Conservation (phyloP, 2,797 vertebrate species). For the Etheostoma perlongum region DNA sequence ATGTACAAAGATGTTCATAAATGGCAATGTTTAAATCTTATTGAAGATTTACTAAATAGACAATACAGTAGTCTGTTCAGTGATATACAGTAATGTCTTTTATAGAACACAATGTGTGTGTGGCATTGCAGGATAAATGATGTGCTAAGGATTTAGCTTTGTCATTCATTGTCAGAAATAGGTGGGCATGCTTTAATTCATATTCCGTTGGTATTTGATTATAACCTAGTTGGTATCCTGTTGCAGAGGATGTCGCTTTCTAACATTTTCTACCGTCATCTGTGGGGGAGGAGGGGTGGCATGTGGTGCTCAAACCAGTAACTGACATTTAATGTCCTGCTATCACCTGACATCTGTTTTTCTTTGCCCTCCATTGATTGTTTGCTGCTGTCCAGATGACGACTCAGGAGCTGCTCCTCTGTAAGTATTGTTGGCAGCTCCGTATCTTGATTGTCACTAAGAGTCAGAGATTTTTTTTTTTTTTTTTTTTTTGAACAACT, state of each 20-base stretch:
- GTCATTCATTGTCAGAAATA: constrained; percentile 22
- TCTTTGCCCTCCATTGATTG: constrained; percentile 2
- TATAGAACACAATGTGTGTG: no score
- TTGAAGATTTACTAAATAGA: not conserved
- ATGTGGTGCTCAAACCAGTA: constrained; percentile 47
- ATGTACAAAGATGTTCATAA: not conserved
- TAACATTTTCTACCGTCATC: constrained; percentile 54
- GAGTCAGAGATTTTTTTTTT: not conserved
- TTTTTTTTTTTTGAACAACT: not conserved
- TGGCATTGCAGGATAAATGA: not conserved
- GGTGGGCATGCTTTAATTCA: constrained; percentile 62
- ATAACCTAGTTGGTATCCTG: constrained; percentile 58
- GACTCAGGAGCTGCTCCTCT: constrained; percentile 94
- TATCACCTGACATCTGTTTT: constrained; percentile 33
- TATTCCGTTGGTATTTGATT: constrained; percentile 44
- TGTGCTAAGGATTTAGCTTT: not conserved
- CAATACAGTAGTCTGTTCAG: not conserved
- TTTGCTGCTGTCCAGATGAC: constrained; percentile 85
- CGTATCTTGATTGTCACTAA: not conserved
- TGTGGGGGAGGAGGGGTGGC: constrained; percentile 9
- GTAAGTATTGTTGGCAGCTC: constrained; percentile 85
- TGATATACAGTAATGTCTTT: not conserved
- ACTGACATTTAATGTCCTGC: not conserved
- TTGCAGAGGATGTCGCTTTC: constrained; percentile 52
- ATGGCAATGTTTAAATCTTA: constrained; percentile 5